These are phyloP conservation scores for Villa cingulata DNA, from an alignment of 2,888 invertebrate species.

Conservation along the genomic window DNA sequence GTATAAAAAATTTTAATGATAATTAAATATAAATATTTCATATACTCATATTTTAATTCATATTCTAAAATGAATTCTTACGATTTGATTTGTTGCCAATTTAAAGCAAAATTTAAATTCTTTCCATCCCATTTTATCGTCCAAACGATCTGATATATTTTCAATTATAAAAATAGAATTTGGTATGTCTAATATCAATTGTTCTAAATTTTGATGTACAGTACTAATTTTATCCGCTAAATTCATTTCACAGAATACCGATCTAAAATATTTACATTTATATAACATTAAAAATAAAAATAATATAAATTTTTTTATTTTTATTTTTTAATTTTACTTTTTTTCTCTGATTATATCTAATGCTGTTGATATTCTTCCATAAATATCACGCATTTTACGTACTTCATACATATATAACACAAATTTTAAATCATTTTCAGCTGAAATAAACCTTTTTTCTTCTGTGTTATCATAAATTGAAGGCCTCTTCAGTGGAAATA, in stretches of 20 bases:
- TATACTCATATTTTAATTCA: no score
- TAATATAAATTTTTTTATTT: neutral
- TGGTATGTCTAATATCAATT: conserved; percentile 48
- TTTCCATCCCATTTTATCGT: conserved; percentile 47
- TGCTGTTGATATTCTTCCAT: conserved; percentile 27
- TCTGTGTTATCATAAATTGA: conserved; percentile 18
- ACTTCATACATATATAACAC: conserved; percentile 32
- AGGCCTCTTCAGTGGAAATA: conserved; percentile 7
- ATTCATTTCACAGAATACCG: conserved; percentile 47
- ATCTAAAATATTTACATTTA: conserved; percentile 34
- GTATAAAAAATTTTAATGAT: neutral
- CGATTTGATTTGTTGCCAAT: conserved; percentile 51
- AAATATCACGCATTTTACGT: conserved; percentile 32
- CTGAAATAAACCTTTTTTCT: conserved; percentile 17
- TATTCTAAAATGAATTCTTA: no score
- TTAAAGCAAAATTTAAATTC: conserved; percentile 50
- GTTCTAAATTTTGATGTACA: conserved; percentile 47
- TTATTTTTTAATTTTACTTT: conserved; percentile 17
- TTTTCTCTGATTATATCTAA: conserved; percentile 29
- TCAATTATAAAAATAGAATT: conserved; percentile 46
- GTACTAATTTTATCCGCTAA: conserved; percentile 45
- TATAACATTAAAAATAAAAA: neutral
- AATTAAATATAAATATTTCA: conserved; percentile 11
- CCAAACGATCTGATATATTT: conserved; percentile 46
- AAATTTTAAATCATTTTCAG: conserved; percentile 30